Evolutionary conservation across 2,113 vertebrate genomes (phyloP).

Genomic region (Parus major): DNA sequence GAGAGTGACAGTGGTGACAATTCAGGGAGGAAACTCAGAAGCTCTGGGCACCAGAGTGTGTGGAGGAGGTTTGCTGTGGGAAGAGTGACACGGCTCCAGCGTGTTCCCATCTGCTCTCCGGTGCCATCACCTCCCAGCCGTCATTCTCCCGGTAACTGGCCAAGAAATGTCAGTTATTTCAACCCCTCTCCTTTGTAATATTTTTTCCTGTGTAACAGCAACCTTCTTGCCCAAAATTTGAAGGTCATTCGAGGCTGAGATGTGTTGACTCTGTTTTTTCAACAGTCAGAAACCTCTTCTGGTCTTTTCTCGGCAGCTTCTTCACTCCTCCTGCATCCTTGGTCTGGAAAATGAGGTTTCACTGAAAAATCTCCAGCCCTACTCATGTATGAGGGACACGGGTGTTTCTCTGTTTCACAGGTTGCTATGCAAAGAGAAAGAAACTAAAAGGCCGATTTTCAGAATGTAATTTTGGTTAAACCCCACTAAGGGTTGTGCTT

Average conservation of each 20-base stretch:
- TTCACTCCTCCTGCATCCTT: background rate
- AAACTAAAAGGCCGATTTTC: background rate
- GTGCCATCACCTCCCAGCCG: background rate
- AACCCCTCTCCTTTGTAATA: background rate
- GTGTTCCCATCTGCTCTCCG: background rate
- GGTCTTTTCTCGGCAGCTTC: background rate
- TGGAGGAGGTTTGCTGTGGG: background rate
- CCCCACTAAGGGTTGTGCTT: background rate
- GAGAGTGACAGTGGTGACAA: background rate
- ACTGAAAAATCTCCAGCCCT: background rate
- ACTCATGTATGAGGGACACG: rapidly evolving
- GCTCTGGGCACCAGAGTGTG: background rate
- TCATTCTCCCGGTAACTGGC: background rate
- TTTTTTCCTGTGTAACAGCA: background rate
- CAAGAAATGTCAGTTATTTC: background rate
- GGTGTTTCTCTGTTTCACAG: background rate
- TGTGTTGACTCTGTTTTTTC: background rate
- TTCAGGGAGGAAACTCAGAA: background rate
- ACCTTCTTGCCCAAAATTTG: background rate
- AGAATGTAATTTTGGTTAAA: background rate
- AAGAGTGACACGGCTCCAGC: background rate
- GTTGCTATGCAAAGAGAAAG: background rate
- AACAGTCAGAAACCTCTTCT: background rate
- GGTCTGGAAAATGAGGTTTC: background rate
- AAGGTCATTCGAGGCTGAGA: background rate